Conservation (phyloP, 1,140 invertebrate genomes). For the Carposina sasakii region DNA sequence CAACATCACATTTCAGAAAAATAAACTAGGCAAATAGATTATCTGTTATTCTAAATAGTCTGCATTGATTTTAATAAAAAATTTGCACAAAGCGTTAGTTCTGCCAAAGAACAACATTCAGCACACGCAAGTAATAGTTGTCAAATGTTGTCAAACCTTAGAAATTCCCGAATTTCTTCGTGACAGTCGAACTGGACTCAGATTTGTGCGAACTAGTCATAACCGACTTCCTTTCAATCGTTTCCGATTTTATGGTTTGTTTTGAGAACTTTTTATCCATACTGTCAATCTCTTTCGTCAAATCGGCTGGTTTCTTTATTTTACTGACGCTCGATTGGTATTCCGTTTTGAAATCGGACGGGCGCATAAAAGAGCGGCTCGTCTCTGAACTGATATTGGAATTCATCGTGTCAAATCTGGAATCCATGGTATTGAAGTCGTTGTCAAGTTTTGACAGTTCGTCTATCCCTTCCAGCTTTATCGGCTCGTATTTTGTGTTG, state of each 20-base stretch:
- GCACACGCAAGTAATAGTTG: background rate
- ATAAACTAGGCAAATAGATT: background rate
- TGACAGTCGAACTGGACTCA: constrained; percentile 64
- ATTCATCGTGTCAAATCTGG: constrained; percentile 61
- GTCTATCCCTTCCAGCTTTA: constrained; percentile 63
- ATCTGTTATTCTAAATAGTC: background rate
- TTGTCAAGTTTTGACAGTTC: constrained; percentile 66
- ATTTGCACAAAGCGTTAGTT: background rate
- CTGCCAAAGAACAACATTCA: background rate
- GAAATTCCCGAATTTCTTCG: constrained; percentile 71
- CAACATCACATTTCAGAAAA: background rate
- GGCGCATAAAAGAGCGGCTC: constrained; percentile 68
- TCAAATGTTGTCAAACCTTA: constrained; percentile 35
- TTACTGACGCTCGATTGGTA: constrained; percentile 50
- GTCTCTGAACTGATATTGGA: constrained; percentile 66
- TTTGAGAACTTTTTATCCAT: constrained; percentile 66
- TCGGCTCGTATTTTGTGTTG: constrained; percentile 65
- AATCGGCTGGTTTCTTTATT: constrained; percentile 51
- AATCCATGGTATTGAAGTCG: constrained; percentile 64
- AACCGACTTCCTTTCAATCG: constrained; percentile 65
- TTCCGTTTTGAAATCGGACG: constrained; percentile 62
- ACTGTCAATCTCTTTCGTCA: constrained; percentile 60
- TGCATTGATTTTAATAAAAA: background rate
- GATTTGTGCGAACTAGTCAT: constrained; percentile 71
- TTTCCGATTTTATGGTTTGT: constrained; percentile 67